Percentiles rank a stretch among this genome's conserved stretches.
Evolutionary conservation across 2,113 vertebrate species (phyloP).

Genomic region (Vidua chalybeata): DNA sequence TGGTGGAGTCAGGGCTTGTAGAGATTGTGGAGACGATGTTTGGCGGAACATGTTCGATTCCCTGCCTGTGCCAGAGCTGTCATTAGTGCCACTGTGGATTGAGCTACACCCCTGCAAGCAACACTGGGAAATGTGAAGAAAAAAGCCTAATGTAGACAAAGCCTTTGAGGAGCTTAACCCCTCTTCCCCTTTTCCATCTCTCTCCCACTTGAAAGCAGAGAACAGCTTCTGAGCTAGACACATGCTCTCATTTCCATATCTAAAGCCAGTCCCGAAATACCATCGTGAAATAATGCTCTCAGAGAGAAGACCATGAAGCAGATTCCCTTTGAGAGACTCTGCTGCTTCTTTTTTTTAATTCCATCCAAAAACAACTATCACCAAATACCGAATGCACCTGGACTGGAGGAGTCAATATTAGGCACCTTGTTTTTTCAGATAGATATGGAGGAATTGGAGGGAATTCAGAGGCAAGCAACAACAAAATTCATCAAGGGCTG

Average conservation of each 20-base stretch:
- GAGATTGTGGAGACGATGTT: background rate
- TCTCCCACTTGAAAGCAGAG: constrained; percentile 52
- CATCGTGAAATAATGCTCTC: constrained; percentile 46
- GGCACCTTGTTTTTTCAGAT: constrained; percentile 5
- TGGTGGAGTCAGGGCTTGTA: background rate
- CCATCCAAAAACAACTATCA: constrained; percentile 21
- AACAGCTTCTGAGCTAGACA: constrained; percentile 55
- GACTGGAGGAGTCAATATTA: constrained; percentile 9
- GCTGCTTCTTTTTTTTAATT: constrained; percentile 23
- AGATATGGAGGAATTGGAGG: constrained; percentile 13
- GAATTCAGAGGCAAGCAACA: constrained; percentile 41
- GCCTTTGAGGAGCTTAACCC: constrained; percentile 65
- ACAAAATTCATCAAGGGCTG: constrained; percentile 44
- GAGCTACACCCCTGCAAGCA: constrained; percentile 9
- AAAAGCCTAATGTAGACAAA: constrained; percentile 54
- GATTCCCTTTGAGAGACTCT: constrained; percentile 45
- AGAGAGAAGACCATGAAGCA: constrained; percentile 12
- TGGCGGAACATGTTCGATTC: background rate
- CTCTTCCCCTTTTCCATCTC: constrained; percentile 45
- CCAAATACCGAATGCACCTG: background rate
- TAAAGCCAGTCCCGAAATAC: constrained; percentile 59
- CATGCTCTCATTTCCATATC: constrained; percentile 63
- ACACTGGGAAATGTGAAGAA: background rate
- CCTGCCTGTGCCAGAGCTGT: constrained; percentile 29
- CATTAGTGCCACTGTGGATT: background rate